Percentiles rank a stretch among this genome's conserved stretches.
Conservation (phyloP, 2,888 invertebrate species). For the Epistrophe grossulariae region DNA sequence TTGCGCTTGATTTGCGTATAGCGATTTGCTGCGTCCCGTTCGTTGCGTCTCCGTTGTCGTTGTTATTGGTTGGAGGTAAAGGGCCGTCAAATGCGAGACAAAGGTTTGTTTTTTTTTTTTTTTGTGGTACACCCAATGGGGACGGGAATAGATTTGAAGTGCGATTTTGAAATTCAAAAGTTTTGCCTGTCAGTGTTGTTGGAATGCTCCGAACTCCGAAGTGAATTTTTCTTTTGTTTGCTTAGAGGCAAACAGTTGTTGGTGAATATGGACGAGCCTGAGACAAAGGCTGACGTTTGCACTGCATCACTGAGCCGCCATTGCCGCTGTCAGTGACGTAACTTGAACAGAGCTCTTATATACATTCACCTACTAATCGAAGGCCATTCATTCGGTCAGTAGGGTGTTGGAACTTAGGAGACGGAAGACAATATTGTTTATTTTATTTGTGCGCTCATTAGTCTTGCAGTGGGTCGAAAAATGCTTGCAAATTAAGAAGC, state of each 20-base stretch:
- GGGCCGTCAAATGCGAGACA: constrained; percentile 60
- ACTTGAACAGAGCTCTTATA: constrained; percentile 57
- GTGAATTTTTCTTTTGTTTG: constrained; percentile 63
- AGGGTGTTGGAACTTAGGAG: constrained; percentile 25
- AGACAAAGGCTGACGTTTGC: constrained; percentile 49
- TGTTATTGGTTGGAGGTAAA: neutral
- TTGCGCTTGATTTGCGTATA: constrained; percentile 69
- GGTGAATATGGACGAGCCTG: constrained; percentile 24
- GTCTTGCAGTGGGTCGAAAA: constrained; percentile 38
- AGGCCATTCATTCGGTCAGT: constrained; percentile 55
- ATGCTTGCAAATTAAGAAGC: constrained; percentile 59
- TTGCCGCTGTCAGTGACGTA: constrained; percentile 20
- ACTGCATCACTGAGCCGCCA: neutral
- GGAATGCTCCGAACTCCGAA: constrained; percentile 31
- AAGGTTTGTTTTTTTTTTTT: constrained; percentile 33
- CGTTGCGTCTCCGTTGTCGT: neutral
- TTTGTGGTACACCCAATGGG: neutral
- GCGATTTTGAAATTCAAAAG: constrained; percentile 52
- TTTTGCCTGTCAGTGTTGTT: constrained; percentile 42
- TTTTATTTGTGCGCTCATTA: constrained; percentile 24
- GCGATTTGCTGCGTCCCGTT: constrained; percentile 28
- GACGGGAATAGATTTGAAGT: constrained; percentile 33
- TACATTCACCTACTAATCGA: constrained; percentile 68
- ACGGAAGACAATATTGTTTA: constrained; percentile 28
- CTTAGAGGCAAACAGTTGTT: constrained; percentile 44